These are phyloP conservation scores for Benthosema pterotum DNA, from an alignment of 2,797 vertebrate species.

Conservation along the genomic window DNA sequence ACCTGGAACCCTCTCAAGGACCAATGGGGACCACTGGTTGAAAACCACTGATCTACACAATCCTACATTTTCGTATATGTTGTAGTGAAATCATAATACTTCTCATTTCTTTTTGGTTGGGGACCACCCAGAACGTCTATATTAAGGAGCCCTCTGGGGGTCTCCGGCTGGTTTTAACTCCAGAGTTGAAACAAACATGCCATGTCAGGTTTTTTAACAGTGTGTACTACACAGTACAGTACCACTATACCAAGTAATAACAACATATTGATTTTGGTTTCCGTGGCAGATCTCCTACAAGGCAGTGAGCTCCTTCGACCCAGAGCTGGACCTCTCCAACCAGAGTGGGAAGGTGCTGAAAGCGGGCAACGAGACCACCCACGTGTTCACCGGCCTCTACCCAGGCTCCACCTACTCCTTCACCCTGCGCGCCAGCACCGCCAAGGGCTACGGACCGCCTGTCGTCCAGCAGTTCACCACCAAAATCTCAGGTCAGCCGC, in stretches of 20 bases:
- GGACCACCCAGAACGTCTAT: too few species aligned
- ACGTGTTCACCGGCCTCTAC: slow-evolving; percentile 92
- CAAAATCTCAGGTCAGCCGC: slow-evolving; percentile 94
- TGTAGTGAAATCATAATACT: too few species aligned
- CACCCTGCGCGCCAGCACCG: slow-evolving; percentile 94
- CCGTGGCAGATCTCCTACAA: slow-evolving; percentile 94
- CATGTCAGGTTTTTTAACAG: too few species aligned
- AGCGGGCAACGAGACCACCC: slow-evolving; percentile 93
- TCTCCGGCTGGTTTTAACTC: too few species aligned
- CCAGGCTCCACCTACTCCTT: slow-evolving; percentile 97
- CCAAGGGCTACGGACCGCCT: slow-evolving; percentile 94
- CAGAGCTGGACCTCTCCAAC: slow-evolving; percentile 96
- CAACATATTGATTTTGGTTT: slow-evolving; percentile 41
- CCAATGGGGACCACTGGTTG: too few species aligned
- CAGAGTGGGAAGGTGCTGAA: slow-evolving; percentile 96
- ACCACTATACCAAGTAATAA: slow-evolving; percentile 6
- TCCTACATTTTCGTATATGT: too few species aligned
- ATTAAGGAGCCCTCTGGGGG: too few species aligned
- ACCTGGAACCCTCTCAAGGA: too few species aligned
- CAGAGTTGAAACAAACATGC: too few species aligned
- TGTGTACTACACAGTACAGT: slow-evolving; percentile 8
- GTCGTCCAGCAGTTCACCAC: slow-evolving; percentile 96
- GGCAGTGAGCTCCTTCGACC: slow-evolving; percentile 98
- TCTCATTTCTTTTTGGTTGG: too few species aligned
- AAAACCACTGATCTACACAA: too few species aligned